Percentiles rank a stretch among this genome's conserved stretches.
These are phyloP conservation scores for Onychomys arenicola DNA, from an alignment of 2,797 vertebrate species.

Conservation along the genomic window DNA sequence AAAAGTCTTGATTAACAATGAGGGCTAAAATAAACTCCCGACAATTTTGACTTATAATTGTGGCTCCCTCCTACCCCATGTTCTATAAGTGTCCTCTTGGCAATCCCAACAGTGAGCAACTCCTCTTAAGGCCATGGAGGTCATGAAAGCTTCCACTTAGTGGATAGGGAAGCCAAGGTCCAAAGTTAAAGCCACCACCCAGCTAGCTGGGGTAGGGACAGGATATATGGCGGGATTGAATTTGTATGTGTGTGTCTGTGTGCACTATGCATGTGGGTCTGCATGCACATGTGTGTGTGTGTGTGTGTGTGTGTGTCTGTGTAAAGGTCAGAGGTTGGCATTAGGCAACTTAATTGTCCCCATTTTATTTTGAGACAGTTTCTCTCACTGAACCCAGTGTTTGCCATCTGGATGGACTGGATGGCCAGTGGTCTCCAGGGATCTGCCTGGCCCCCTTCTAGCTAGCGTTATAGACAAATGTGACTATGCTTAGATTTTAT, in stretches of 20 bases:
- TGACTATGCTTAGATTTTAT: background rate
- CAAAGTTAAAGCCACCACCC: background rate
- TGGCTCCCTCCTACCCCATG: background rate
- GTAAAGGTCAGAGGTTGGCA: background rate
- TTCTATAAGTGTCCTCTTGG: background rate
- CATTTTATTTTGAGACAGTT: background rate
- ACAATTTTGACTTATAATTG: slow-evolving; percentile 52
- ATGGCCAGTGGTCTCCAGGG: background rate
- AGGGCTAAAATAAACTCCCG: slow-evolving; percentile 53
- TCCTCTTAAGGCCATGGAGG: background rate
- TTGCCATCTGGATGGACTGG: background rate
- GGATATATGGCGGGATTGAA: background rate
- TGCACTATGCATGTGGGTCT: background rate
- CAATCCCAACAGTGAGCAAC: background rate
- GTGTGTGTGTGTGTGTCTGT: background rate
- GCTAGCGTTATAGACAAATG: background rate
- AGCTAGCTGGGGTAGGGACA: background rate
- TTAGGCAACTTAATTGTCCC: background rate
- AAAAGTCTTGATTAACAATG: slow-evolving; percentile 78
- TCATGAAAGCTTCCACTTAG: background rate
- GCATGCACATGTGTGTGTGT: background rate
- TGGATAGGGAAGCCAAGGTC: background rate
- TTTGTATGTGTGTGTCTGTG: background rate
- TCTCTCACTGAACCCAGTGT: background rate
- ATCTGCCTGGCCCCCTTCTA: background rate